Evolutionary conservation across 2,113 vertebrate species (phyloP).

Genomic region (Laticauda colubrina): DNA sequence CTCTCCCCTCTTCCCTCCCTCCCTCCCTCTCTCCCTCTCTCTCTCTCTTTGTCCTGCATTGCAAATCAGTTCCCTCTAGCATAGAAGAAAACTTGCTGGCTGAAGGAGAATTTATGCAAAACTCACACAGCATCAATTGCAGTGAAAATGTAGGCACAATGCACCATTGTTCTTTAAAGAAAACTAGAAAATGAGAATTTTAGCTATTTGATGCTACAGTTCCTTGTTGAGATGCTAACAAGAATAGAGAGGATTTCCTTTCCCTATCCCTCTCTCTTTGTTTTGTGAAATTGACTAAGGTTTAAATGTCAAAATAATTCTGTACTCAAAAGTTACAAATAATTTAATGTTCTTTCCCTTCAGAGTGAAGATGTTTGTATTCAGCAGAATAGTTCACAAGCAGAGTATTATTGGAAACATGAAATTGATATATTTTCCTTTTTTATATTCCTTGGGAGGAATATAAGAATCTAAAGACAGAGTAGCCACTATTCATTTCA

Average conservation of each 20-base stretch:
- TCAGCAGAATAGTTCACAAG: neutral
- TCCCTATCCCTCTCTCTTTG: constrained; percentile 15
- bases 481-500: neutral
- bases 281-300: constrained; percentile 46
- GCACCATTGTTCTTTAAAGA: constrained; percentile 42
- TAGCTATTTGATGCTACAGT: constrained; percentile 47
- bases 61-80: constrained; percentile 46
- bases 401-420: neutral
- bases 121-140: neutral
- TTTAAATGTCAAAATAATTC: constrained; percentile 65
- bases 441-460: neutral
- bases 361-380: neutral
- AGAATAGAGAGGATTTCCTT: neutral
- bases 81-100: constrained; percentile 22
- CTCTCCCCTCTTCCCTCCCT: too few relatives aligned
- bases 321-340: neutral
- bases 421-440: neutral
- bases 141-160: constrained; percentile 35
- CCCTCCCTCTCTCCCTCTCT: neutral
- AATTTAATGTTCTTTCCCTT: neutral
- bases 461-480: neutral
- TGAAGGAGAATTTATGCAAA: constrained; percentile 41
- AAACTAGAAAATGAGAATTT: constrained; percentile 56
- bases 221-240: constrained; percentile 46
- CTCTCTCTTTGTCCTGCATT: neutral